Evolutionary conservation across 30 jellyfish, hydroid and myxozoan species (phyloP).

Genomic region (Aurelia sp.): DNA sequence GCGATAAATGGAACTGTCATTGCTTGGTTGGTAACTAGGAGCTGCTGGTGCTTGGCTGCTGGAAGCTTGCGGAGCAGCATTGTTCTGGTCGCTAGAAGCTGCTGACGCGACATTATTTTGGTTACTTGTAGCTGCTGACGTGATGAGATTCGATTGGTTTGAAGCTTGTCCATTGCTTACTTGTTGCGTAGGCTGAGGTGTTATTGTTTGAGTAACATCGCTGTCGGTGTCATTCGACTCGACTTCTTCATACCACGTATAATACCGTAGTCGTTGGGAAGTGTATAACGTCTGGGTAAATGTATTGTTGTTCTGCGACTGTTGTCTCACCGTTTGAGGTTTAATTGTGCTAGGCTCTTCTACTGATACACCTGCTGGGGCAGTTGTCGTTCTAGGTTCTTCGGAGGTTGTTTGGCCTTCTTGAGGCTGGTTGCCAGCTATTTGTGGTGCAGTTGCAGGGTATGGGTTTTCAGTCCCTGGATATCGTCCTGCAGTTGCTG

Average conservation of each 20-base stretch:
- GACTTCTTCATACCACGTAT: too few species aligned
- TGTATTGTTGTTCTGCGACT: too few species aligned
- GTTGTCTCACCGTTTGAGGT: background rate
- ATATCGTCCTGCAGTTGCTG: background rate
- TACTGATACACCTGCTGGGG: slow-evolving; percentile 52
- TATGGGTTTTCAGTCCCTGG: background rate
- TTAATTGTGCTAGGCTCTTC: slow-evolving; percentile 27
- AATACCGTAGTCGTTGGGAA: too few species aligned
- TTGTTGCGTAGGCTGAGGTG: too few species aligned
- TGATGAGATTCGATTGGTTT: too few species aligned
- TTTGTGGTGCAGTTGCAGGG: background rate
- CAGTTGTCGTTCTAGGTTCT: slow-evolving; percentile 7
- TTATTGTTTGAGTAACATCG: too few species aligned
- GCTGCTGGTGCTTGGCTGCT: background rate
- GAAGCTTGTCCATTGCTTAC: too few species aligned
- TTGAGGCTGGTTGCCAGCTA: slow-evolving; percentile 19
- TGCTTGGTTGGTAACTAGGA: background rate
- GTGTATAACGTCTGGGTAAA: too few species aligned
- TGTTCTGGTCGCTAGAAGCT: background rate
- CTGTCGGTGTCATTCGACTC: too few species aligned
- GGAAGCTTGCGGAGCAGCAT: background rate
- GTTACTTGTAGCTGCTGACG: too few species aligned
- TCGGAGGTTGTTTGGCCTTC: slow-evolving; percentile 18
- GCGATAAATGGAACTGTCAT: background rate
- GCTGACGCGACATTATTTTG: too few species aligned